Evolutionary conservation across 92 coral and sea anemone species (phyloP).

Genomic region (Montipora capitata): DNA sequence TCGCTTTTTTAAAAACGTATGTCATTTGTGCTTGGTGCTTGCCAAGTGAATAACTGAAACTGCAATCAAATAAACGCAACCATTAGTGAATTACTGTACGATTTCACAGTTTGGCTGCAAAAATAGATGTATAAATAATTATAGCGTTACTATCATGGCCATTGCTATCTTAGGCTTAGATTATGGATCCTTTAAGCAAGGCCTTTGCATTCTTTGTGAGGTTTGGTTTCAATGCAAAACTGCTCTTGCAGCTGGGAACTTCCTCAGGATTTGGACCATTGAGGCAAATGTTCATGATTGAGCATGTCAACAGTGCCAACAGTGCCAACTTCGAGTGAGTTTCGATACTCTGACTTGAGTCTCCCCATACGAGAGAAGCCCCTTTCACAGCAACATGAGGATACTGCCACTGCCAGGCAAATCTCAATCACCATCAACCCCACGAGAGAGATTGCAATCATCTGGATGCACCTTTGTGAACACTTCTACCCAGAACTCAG

Average conservation of each 20-base stretch:
- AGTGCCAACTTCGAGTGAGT: too few relatives aligned
- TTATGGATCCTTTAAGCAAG: background rate
- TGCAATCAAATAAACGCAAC: background rate
- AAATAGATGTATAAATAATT: too few relatives aligned
- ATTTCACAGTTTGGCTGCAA: too few relatives aligned
- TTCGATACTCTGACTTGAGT: too few relatives aligned
- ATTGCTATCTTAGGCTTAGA: background rate
- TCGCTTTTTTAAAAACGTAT: too few relatives aligned
- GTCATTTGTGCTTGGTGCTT: too few relatives aligned
- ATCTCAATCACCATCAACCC: constrained; percentile 11
- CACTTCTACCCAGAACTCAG: background rate
- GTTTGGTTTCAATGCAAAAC: background rate
- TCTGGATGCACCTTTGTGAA: constrained; percentile 23
- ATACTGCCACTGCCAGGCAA: constrained; percentile 21
- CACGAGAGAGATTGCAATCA: constrained; percentile 20
- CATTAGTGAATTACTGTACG: too few relatives aligned
- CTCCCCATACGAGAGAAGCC: too few relatives aligned
- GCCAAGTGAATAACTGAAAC: too few relatives aligned
- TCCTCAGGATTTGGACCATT: background rate
- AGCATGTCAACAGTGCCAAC: too few relatives aligned
- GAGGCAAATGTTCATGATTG: background rate
- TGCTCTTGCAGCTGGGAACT: too few relatives aligned
- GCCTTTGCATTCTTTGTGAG: background rate
- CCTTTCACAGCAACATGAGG: constrained; percentile 25
- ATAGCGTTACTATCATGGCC: background rate